Conservation (phyloP, 2,797 vertebrate genomes). For the Heliangelus exortis region DNA sequence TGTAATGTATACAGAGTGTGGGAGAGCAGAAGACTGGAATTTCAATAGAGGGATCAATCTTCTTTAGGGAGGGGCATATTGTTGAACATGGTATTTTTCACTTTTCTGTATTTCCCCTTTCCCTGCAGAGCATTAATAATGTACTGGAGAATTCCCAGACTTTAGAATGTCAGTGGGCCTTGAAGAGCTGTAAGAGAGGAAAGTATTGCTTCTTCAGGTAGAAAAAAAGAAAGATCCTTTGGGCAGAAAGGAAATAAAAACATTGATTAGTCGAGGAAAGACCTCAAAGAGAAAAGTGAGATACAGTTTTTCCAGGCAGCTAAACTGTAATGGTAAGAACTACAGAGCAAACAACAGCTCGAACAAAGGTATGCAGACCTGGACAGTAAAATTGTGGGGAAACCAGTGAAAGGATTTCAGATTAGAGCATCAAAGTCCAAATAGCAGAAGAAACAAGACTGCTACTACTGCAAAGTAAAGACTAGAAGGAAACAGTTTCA, state of each 20-base stretch:
- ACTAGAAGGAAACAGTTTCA: not conserved
- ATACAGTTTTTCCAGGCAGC: not conserved
- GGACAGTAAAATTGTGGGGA: not conserved
- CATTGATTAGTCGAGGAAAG: constrained; percentile 13
- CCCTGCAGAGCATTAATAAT: not conserved
- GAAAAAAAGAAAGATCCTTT: not conserved
- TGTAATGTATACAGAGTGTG: not conserved
- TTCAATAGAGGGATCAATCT: not conserved
- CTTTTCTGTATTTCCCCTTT: not conserved
- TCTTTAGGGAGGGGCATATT: not conserved
- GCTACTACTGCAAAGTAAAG: not conserved
- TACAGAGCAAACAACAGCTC: not conserved
- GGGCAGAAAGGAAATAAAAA: not conserved
- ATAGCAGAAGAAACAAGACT: not conserved
- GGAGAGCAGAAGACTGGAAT: not conserved
- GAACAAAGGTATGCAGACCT: not conserved
- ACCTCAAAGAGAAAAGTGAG: constrained; percentile 20
- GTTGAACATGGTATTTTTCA: not conserved
- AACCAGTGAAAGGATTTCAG: not conserved
- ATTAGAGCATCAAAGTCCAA: not conserved
- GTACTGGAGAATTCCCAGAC: not conserved
- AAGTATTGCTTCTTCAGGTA: not conserved
- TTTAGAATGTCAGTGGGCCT: not conserved
- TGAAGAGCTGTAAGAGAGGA: not conserved
- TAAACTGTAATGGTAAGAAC: not conserved